Conservation (phyloP, 2,797 vertebrate genomes). For the Phrynocephalus vlangalii region DNA sequence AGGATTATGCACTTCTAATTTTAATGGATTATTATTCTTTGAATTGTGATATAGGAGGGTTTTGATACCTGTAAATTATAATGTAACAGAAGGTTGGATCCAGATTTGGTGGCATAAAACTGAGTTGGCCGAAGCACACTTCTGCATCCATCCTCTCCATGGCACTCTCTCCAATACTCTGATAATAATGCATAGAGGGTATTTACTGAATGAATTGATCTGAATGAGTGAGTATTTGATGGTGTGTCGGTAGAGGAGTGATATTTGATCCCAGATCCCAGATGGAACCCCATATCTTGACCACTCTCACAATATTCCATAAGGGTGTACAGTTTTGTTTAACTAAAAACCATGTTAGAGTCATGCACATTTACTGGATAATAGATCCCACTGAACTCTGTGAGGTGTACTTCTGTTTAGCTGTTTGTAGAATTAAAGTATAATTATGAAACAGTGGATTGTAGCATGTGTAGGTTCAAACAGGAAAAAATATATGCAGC, state of each 20-base stretch:
- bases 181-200: not conserved
- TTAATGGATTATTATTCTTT: slow-evolving; percentile 54
- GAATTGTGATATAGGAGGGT: not conserved
- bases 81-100: not conserved
- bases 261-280: not conserved
- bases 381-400: not conserved
- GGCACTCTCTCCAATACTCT: not conserved
- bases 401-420: not conserved
- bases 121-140: not conserved
- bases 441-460: not conserved
- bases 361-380: not conserved
- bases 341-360: not conserved
- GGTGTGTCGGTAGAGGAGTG: not conserved
- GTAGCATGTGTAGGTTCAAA: not conserved
- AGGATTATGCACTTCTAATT: slow-evolving; percentile 47
- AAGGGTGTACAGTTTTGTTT: not conserved
- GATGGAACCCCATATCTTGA: too few species aligned
- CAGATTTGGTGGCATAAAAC: not conserved
- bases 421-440: not conserved
- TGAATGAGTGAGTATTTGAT: not conserved
- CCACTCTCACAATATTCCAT: not conserved
- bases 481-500: not conserved
- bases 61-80: too few species aligned
- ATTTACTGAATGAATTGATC: not conserved
- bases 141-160: not conserved